Evolutionary conservation across 2,888 invertebrate genomes (phyloP).

Genomic region (Ferdinandea cuprea): DNA sequence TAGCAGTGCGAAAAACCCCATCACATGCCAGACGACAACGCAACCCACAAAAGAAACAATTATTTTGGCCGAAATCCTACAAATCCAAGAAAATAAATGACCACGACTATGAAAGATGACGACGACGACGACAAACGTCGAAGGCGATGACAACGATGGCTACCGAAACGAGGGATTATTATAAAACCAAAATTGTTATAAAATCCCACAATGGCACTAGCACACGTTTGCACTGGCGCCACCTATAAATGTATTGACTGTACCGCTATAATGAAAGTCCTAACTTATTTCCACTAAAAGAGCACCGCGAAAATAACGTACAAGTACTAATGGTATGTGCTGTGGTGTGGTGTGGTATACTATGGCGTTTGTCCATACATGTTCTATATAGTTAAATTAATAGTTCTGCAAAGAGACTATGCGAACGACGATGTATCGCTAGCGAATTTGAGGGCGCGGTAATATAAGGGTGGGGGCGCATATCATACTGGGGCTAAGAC

Average conservation of each 20-base stretch:
- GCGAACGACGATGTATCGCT: constrained; percentile 1
- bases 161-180: too few relatives aligned
- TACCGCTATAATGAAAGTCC: constrained; percentile 30
- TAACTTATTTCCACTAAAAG: constrained; percentile 53
- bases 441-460: constrained; percentile 35
- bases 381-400: background rate
- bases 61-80: constrained; percentile 11
- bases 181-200: constrained; percentile 57
- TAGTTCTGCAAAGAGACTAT: constrained; percentile 46
- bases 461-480: constrained; percentile 51
- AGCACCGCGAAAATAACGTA: constrained; percentile 61
- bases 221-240: constrained; percentile 61
- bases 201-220: constrained; percentile 15
- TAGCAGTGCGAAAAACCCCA: constrained; percentile 30
- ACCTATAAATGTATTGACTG: constrained; percentile 30
- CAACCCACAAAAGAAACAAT: constrained; percentile 7
- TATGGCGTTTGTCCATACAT: background rate
- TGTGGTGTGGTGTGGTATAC: background rate
- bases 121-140: too few relatives aligned
- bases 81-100: constrained; percentile 44
- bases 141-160: too few relatives aligned
- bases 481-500: constrained; percentile 52
- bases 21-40: constrained; percentile 5
- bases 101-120: too few relatives aligned
- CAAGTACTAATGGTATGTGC: constrained; percentile 1